A percentile compares a stretch with the other conserved stretches of the same genome.
Conservation (phyloP, 1,140 invertebrate species). For the Chironomus striatipennis region DNA sequence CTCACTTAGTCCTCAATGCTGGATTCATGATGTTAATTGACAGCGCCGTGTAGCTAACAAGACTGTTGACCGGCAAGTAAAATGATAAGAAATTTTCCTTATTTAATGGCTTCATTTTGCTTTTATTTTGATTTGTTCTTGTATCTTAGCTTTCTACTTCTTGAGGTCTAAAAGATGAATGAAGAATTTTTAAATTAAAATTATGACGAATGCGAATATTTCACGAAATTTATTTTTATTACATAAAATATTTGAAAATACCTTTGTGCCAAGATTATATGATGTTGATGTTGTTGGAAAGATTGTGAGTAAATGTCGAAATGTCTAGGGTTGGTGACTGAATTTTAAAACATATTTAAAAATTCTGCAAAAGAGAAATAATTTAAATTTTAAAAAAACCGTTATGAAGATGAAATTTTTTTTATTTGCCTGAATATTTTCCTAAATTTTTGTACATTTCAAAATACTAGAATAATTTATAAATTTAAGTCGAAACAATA, state of each 20-base stretch:
- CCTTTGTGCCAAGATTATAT: too few species aligned
- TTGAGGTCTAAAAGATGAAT: not conserved
- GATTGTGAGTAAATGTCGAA: too few species aligned
- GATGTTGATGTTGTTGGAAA: too few species aligned
- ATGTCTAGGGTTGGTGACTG: too few species aligned
- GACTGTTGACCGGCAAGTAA: constrained; percentile 5
- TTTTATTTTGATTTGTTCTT: not conserved
- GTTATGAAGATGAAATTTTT: too few species aligned
- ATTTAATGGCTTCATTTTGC: constrained; percentile 18
- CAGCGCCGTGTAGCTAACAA: not conserved
- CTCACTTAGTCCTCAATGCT: not conserved
- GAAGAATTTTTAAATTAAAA: not conserved
- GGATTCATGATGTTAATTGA: constrained; percentile 20
- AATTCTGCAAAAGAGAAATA: too few species aligned
- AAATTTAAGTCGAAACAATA: not conserved
- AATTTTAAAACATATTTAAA: too few species aligned
- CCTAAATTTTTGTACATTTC: not conserved
- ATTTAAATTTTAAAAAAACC: too few species aligned
- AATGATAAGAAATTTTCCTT: not conserved
- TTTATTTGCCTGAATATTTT: not conserved
- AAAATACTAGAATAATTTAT: not conserved
- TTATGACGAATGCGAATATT: not conserved
- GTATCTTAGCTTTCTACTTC: not conserved
- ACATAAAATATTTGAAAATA: not conserved
- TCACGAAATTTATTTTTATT: not conserved